A percentile compares a stretch with the other conserved stretches of the same genome.
Conservation (phyloP, 1,140 invertebrate species). For the Rhagoletis zephyria region DNA sequence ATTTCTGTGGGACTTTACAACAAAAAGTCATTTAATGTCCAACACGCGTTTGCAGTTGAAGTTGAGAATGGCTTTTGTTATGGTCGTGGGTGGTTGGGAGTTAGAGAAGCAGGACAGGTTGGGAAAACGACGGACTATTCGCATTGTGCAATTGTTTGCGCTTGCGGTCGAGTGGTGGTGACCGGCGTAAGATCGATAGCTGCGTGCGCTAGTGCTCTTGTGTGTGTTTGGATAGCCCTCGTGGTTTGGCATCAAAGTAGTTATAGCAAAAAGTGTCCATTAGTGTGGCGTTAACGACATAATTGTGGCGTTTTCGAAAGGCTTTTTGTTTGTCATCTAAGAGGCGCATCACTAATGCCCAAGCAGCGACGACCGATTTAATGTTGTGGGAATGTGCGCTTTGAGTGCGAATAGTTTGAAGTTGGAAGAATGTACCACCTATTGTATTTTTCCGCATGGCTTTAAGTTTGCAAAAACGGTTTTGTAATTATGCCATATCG, state of each 20-base stretch:
- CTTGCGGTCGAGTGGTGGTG: no score
- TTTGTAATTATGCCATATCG: neutral
- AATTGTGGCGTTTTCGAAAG: constrained; percentile 18
- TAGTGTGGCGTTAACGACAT: constrained; percentile 12
- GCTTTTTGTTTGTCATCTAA: constrained; percentile 27
- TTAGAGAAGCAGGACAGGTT: neutral
- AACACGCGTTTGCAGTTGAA: constrained; percentile 2
- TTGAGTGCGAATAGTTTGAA: neutral
- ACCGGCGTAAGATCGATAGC: constrained; percentile 4
- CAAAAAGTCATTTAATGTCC: constrained; percentile 13
- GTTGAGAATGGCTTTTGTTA: constrained; percentile 23
- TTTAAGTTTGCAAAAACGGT: neutral
- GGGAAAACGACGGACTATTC: neutral
- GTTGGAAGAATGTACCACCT: neutral
- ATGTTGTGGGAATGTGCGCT: neutral
- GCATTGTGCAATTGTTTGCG: no score
- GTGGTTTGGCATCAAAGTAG: neutral
- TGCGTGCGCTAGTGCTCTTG: neutral
- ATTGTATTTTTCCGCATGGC: neutral
- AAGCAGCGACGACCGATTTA: neutral
- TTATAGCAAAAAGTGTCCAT: constrained; percentile 13
- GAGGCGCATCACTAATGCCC: neutral
- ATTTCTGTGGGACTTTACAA: neutral
- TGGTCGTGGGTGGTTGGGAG: neutral
- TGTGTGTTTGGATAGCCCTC: neutral